A percentile compares a stretch with the other conserved stretches of the same genome.
phyloP scores from a whole-genome alignment of 2,888 invertebrate species.

The Papilio gigon region DNA sequence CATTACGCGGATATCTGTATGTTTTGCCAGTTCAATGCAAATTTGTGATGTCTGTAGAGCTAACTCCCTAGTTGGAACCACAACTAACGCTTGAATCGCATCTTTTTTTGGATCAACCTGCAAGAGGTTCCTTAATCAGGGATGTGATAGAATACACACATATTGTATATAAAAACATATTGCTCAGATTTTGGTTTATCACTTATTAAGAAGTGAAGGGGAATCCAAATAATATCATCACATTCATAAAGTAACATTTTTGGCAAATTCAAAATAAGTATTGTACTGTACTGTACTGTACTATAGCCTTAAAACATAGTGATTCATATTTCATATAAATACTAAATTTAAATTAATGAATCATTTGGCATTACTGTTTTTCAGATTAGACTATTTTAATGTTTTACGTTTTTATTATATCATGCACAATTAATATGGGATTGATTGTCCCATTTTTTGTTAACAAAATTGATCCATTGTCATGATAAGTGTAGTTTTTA shows the following conservation, averaged over 20 bases:
- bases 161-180: background rate
- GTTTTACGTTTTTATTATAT: too few relatives aligned
- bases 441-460: too few relatives aligned
- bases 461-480: background rate
- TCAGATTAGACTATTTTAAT: too few relatives aligned
- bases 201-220: constrained; percentile 80
- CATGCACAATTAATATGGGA: too few relatives aligned
- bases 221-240: constrained; percentile 80
- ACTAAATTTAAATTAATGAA: too few relatives aligned
- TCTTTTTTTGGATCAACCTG: constrained; percentile 92
- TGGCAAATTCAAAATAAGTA: constrained; percentile 29
- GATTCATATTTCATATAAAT: too few relatives aligned
- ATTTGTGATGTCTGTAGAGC: constrained; percentile 99
- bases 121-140: constrained; percentile 24
- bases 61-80: constrained; percentile 99
- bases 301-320: too few relatives aligned
- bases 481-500: background rate
- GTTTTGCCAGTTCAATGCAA: constrained; percentile 99
- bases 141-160: constrained; percentile 34
- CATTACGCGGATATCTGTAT: constrained; percentile 98
- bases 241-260: constrained; percentile 38
- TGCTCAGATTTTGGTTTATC: constrained; percentile 63
- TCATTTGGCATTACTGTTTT: too few relatives aligned
- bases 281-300: too few relatives aligned
- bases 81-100: constrained; percentile 97